Base-by-base conservation (phyloP, 2,888 invertebrate species). In the Drosophila paracracens region DNA sequence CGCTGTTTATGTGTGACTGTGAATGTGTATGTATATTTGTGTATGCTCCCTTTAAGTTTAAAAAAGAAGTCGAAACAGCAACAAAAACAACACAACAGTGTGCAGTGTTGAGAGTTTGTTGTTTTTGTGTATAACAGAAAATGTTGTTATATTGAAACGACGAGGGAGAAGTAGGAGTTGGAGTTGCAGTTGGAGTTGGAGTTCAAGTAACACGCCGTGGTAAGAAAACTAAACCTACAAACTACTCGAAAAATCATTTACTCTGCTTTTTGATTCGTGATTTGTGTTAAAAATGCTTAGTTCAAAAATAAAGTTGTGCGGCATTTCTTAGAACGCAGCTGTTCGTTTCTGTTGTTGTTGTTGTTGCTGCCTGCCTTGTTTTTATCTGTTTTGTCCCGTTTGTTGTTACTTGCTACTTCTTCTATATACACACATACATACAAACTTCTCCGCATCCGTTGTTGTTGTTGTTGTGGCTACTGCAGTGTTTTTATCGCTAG, bases 71-170 rank as follows among this genome's bases (percentile, higher is more conserved):
- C 53, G 72, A 83, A 76, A 74, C 81, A 65, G 35, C 67, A 68
- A 38, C 58, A 70, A 75, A 70, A 79, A 56, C 54, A 73, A 67
- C 71, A 67, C 67, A 70, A 74, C 69, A 74, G 56, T 56, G 38
- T 29, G 31, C 62, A 62, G 74, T 74, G 54, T 57, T 63, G 65
- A 43, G 72, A 79, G 73, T 68, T 81, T 85, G 72, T 76, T 85
- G 71, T 77, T 83, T 82, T 81, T 84, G 81, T 84, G 87, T 85
- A 86, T 84, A 86, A 82, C 84, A 86, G 79, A 82, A 83, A 70
- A 79, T 74, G 72, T 43, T 74, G 70, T 50, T 70, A 74, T 72
- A 72, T 79, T 74, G 48, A 74, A 76, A 66, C 68, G 69, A 38
- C 72, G 43, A 66, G 66, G 57, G 27, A 56, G 27, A 38, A 27